Conservation (phyloP, 2,888 invertebrate genomes). For the Encarsia formosa region DNA sequence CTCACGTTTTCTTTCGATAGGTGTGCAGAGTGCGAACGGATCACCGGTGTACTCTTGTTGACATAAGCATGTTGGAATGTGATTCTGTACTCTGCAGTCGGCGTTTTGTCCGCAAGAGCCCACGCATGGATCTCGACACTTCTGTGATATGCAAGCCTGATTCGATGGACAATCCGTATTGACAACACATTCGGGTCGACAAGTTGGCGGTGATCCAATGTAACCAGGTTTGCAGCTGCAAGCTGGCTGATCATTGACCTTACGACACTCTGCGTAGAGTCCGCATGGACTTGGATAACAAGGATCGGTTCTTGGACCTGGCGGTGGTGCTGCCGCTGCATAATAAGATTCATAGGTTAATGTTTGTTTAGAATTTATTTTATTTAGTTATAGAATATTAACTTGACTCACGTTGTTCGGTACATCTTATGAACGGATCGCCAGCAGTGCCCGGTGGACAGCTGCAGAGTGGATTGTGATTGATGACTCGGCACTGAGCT, state of each 20-base stretch:
- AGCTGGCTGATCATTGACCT: constrained; percentile 58
- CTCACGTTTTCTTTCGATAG: constrained; percentile 42
- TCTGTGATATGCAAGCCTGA: constrained; percentile 67
- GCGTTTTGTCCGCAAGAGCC: constrained; percentile 71
- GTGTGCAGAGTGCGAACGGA: constrained; percentile 61
- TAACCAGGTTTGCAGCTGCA: constrained; percentile 64
- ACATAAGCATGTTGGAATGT: constrained; percentile 66
- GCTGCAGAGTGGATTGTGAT: constrained; percentile 78
- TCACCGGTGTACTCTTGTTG: constrained; percentile 62
- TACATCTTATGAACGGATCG: constrained; percentile 75
- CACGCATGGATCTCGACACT: constrained; percentile 67
- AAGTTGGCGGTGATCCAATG: constrained; percentile 67
- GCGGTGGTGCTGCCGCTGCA: constrained; percentile 31
- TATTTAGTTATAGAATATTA: neutral
- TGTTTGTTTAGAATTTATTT: neutral
- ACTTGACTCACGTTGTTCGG: constrained; percentile 49
- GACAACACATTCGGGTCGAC: constrained; percentile 62
- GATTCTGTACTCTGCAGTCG: constrained; percentile 67
- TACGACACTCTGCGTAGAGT: constrained; percentile 64
- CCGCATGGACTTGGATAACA: constrained; percentile 75
- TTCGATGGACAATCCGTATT: constrained; percentile 64
- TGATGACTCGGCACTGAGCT: constrained; percentile 73
- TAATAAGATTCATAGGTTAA: too few relatives aligned
- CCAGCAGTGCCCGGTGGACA: constrained; percentile 72
- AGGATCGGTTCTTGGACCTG: constrained; percentile 54